phyloP scores from a whole-genome alignment of 2,888 invertebrate genomes.

The Argyra leucocephala region DNA sequence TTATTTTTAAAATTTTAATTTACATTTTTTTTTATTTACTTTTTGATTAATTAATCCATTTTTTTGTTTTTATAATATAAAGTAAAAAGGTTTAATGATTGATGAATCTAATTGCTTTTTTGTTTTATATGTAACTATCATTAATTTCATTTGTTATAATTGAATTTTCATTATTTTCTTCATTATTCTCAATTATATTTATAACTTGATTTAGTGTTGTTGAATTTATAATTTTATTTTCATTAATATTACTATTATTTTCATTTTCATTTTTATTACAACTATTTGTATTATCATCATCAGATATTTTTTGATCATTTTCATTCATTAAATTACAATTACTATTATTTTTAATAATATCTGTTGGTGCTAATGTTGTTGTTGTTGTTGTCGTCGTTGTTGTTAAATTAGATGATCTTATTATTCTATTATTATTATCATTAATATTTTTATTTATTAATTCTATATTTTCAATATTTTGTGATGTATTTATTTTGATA shows the following conservation, averaged over 20 bases:
- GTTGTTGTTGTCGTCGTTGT: too few species aligned
- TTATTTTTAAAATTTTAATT: conserved; percentile 7
- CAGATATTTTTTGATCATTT: too few species aligned
- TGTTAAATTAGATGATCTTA: not conserved
- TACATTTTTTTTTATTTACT: conserved; percentile 7
- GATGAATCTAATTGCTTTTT: too few species aligned
- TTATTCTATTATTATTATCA: not conserved
- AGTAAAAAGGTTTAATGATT: too few species aligned
- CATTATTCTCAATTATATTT: conserved; percentile 15
- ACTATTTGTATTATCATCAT: too few species aligned
- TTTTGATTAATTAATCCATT: not conserved
- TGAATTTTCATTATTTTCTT: conserved; percentile 20
- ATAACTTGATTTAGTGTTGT: conserved; percentile 23
- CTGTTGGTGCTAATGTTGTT: not conserved
- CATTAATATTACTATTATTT: conserved; percentile 11
- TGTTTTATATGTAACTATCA: conserved; percentile 27
- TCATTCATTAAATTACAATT: too few species aligned
- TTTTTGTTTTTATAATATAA: not conserved
- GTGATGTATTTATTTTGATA: too few species aligned
- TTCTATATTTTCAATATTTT: not conserved
- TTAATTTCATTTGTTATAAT: conserved; percentile 29
- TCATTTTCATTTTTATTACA: too few species aligned
- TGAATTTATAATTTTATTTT: conserved; percentile 16
- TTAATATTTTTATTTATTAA: not conserved
- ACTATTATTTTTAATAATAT: too few species aligned